Conservation (phyloP, 2,113 vertebrate species). For the Takifugu flavidus region DNA sequence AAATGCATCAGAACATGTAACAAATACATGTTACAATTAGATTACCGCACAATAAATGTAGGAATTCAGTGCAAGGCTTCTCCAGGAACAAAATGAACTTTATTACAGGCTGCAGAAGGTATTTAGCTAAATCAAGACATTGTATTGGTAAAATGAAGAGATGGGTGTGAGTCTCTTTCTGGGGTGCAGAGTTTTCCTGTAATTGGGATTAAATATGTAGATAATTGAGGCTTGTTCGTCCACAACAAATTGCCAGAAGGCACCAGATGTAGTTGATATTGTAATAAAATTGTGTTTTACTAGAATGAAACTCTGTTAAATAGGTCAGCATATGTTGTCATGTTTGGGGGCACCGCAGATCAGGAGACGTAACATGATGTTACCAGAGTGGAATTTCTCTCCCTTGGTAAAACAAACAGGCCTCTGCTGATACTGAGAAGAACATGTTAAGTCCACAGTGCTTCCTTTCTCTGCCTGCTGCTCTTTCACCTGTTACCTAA, state of each 20-base stretch:
- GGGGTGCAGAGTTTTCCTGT: background rate
- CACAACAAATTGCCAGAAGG: too few species aligned
- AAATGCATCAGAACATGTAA: too few species aligned
- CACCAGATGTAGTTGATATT: too few species aligned
- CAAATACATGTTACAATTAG: too few species aligned
- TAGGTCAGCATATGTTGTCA: slow-evolving; percentile 13
- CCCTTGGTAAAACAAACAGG: slow-evolving; percentile 27
- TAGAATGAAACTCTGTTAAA: background rate
- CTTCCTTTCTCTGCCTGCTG: slow-evolving; percentile 26
- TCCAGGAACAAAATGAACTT: too few species aligned
- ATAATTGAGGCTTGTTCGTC: too few species aligned
- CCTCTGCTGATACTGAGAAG: slow-evolving; percentile 41
- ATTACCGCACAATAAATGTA: too few species aligned
- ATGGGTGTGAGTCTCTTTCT: background rate
- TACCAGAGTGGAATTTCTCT: slow-evolving; percentile 15
- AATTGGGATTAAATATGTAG: background rate
- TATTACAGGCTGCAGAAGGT: too few species aligned
- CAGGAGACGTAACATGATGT: slow-evolving; percentile 15
- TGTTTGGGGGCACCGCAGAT: too few species aligned
- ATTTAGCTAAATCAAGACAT: background rate
- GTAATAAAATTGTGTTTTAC: background rate
- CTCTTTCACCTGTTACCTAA: slow-evolving; percentile 20
- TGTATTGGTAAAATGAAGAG: background rate
- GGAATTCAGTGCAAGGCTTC: too few species aligned
- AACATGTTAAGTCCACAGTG: background rate